These are phyloP conservation scores for Scomber scombrus DNA, from an alignment of 2,113 vertebrate species.

Conservation along the genomic window DNA sequence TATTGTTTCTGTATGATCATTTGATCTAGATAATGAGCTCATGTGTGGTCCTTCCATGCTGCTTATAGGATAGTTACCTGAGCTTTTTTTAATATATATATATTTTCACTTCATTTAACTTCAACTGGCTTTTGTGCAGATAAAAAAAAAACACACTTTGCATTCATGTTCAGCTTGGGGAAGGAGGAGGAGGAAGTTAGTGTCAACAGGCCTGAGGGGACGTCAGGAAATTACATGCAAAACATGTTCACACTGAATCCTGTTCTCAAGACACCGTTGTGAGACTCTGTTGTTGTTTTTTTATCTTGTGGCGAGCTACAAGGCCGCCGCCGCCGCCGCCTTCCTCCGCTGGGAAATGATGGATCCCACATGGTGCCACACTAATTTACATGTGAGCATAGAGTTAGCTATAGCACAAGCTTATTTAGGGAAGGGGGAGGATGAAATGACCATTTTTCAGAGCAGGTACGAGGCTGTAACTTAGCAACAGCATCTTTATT, in stretches of 20 bases:
- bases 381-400: slow-evolving; percentile 40
- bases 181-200: neutral
- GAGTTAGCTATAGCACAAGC: slow-evolving; percentile 39
- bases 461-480: slow-evolving; percentile 67
- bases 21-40: slow-evolving; percentile 35
- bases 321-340: slow-evolving; percentile 37
- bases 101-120: slow-evolving; percentile 49
- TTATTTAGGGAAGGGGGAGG: neutral
- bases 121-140: slow-evolving; percentile 26
- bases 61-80: slow-evolving; percentile 30
- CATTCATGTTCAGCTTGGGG: slow-evolving; percentile 20
- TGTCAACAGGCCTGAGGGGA: slow-evolving; percentile 50
- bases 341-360: slow-evolving; percentile 28
- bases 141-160: slow-evolving; percentile 29
- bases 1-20: slow-evolving; percentile 34
- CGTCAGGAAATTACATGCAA: slow-evolving; percentile 55
- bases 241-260: slow-evolving; percentile 55
- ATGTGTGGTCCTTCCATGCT: neutral
- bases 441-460: slow-evolving; percentile 41
- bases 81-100: slow-evolving; percentile 18
- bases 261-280: slow-evolving; percentile 32
- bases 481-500: slow-evolving; percentile 84
- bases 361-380: slow-evolving; percentile 19
- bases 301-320: slow-evolving; percentile 27
- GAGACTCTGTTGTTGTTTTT: slow-evolving; percentile 17